These are phyloP conservation scores for Podarcis lilfordi DNA, from an alignment of 2,797 vertebrate genomes.

Conservation along the genomic window DNA sequence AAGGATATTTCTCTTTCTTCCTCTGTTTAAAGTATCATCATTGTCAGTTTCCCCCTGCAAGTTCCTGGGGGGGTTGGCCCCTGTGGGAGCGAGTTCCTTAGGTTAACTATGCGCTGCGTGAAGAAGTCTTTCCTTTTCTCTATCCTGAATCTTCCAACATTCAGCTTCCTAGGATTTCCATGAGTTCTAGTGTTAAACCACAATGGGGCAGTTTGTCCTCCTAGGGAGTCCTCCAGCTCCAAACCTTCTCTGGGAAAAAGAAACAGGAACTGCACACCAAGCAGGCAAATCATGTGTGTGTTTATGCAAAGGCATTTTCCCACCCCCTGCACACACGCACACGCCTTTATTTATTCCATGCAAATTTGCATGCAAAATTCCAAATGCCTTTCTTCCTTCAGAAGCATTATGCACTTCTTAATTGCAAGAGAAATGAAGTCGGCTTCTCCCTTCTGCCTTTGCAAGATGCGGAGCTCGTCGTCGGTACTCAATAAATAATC, in stretches of 20 bases:
- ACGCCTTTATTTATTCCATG: background rate
- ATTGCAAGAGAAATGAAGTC: background rate
- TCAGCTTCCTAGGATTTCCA: no score
- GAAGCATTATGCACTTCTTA: background rate
- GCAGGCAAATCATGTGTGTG: background rate
- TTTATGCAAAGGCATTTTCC: background rate
- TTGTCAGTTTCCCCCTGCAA: no score
- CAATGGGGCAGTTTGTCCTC: background rate
- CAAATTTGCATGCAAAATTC: background rate
- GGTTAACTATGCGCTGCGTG: no score
- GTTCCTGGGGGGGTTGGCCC: no score
- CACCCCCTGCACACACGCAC: no score
- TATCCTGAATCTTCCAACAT: no score
- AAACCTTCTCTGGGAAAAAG: background rate
- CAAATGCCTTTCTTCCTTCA: background rate
- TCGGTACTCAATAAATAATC: conserved; percentile 20
- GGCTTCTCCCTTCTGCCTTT: background rate
- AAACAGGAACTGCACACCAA: background rate
- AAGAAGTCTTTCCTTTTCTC: no score
- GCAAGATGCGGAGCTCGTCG: background rate
- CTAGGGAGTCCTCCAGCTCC: background rate
- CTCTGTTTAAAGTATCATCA: no score
- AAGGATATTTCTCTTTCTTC: no score
- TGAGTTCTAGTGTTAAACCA: no score
- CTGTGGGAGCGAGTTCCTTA: no score